These are phyloP conservation scores for Mycetomoellerius zeteki DNA, from an alignment of 1,140 invertebrate species.

Conservation along the genomic window DNA sequence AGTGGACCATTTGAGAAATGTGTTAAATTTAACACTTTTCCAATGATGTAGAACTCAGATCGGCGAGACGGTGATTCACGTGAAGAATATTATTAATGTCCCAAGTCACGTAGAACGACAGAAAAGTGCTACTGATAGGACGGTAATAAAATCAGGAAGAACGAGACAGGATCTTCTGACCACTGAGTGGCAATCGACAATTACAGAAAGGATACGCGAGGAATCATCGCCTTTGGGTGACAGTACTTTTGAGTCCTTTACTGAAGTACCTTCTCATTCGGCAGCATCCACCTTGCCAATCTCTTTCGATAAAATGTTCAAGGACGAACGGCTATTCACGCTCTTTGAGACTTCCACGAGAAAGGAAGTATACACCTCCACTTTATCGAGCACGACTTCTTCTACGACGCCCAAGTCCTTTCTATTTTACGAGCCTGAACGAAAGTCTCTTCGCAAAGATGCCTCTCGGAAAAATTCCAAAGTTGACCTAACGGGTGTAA, in stretches of 20 bases:
- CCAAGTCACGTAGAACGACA: background rate
- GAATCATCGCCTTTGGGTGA: constrained; percentile 10
- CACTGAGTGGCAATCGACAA: constrained; percentile 22
- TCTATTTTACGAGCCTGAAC: constrained; percentile 35
- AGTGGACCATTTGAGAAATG: no score
- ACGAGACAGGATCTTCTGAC: constrained; percentile 4
- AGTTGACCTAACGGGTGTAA: background rate
- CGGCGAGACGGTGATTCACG: constrained; percentile 42
- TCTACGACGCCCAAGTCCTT: constrained; percentile 31
- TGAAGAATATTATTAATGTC: constrained; percentile 61
- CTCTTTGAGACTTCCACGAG: constrained; percentile 11
- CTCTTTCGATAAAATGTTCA: constrained; percentile 11
- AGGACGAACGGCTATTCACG: background rate
- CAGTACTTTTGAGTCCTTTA: constrained; percentile 24
- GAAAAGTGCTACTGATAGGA: background rate
- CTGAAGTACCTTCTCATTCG: background rate
- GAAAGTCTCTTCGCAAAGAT: constrained; percentile 19
- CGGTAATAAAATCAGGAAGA: background rate
- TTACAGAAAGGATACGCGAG: constrained; percentile 7
- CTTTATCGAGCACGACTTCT: constrained; percentile 13
- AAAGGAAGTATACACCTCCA: constrained; percentile 2
- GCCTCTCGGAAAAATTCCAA: constrained; percentile 15
- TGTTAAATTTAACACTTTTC: no score
- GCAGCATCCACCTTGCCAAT: constrained; percentile 18
- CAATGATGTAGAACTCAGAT: background rate